Base-by-base conservation (phyloP, 1,140 invertebrate genomes). In the Drosophila nigromelanica region DNA sequence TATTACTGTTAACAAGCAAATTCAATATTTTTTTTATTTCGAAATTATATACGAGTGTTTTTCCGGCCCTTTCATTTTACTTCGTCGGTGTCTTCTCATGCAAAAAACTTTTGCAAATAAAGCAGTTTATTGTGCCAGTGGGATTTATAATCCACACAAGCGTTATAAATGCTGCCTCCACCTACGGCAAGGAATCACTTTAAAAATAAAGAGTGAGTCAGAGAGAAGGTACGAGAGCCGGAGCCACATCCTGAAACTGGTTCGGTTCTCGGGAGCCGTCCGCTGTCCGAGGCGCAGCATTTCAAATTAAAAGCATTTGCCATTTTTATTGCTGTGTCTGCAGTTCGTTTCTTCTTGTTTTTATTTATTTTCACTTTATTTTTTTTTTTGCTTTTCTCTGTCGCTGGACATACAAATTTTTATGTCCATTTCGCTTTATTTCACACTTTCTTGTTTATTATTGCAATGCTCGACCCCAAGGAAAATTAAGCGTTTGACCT, bases 381-480 rank as follows among this genome's bases (percentile, higher is more conserved):
- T 18, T n/a, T 11, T 8, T 30, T 18, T 8, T 33, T 30, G 7
- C 12, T 35, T 5, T 14, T 14, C 45, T 21, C 30, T 66, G 37
- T 58, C 45, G 45, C 52, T 75, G 59, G 62, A 37, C 67, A 82
- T 83, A 76, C 82, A 89, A 89, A 89, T 87, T 87, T 89, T 30
- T 82, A 87, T 87, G 78, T 78, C 67, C 82, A 87, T 79, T 87
- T 89, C 76, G 83, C 76, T 89, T 87, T 87, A 87, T 89, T 87
- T 87, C 83, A 89, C 83, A 87, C 83, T 89, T 87, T 87, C 79
- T 83, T 87, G 83, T 89, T 89, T 83, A 89, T 89, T 87, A 87
- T 79, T 82, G 83, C 83, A 73, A 54, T 52, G 64, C 64, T 60
- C 39, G 54, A 47, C 48, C 43, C 61, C 27, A 54, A 69, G 64